Conservation (phyloP, 2,797 vertebrate species). For the Neomorphus geoffroyi region DNA sequence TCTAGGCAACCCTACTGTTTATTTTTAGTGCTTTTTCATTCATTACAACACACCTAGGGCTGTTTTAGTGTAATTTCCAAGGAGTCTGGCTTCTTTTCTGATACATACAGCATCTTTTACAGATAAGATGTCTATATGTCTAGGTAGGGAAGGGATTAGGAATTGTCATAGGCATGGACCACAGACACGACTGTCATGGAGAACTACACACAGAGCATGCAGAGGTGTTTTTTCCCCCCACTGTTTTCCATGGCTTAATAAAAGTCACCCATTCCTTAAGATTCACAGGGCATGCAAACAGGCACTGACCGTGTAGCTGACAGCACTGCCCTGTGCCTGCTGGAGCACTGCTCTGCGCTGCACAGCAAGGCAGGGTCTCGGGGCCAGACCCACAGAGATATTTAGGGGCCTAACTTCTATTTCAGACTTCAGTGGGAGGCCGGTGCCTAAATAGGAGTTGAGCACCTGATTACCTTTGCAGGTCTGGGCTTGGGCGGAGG, state of each 20-base stretch:
- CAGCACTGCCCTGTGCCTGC: background rate
- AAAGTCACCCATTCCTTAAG: background rate
- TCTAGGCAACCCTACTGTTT: rapidly evolving
- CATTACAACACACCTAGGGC: background rate
- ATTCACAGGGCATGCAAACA: background rate
- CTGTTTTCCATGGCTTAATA: background rate
- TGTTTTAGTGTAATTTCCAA: background rate
- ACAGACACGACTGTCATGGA: rapidly evolving
- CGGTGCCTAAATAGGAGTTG: constrained; percentile 57
- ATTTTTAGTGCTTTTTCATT: background rate
- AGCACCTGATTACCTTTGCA: constrained; percentile 64
- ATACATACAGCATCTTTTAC: background rate
- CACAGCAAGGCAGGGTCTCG: background rate
- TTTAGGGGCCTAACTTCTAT: constrained; percentile 65
- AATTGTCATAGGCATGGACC: background rate
- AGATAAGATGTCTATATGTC: rapidly evolving
- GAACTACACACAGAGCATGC: background rate
- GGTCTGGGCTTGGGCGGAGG: constrained; percentile 3
- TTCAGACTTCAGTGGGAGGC: constrained; percentile 55
- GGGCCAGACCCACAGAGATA: constrained; percentile 55
- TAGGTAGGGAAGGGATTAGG: background rate
- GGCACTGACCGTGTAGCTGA: background rate
- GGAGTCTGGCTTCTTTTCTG: background rate
- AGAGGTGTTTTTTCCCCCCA: background rate
- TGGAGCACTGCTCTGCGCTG: background rate